A percentile compares a stretch with the other conserved stretches of the same genome.
Conservation (phyloP, 2,113 vertebrate genomes). For the Anhinga rufa region DNA sequence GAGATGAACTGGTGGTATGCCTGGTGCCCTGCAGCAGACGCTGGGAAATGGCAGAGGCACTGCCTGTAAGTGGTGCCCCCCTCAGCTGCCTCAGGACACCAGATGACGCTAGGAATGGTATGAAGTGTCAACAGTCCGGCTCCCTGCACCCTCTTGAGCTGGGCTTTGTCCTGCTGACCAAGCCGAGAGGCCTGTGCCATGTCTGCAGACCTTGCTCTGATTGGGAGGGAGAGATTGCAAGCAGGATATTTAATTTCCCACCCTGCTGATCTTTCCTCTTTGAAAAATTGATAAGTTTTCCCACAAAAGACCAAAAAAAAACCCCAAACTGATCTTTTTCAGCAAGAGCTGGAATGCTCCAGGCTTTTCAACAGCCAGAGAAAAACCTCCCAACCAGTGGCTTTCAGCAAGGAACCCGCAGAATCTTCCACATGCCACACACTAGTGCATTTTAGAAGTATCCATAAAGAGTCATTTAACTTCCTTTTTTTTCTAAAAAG, state of each 20-base stretch:
- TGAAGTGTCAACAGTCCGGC: background rate
- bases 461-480: background rate
- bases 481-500: background rate
- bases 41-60: background rate
- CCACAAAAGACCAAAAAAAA: background rate
- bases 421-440: background rate
- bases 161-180: background rate
- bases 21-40: background rate
- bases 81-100: background rate
- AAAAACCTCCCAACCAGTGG: background rate
- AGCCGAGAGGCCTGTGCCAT: fast-evolving
- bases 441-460: background rate
- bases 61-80: background rate
- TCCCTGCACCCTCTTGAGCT: background rate
- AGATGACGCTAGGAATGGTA: fast-evolving
- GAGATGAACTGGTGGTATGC: background rate
- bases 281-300: background rate
- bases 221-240: background rate
- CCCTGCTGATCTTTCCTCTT: background rate
- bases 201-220: background rate
- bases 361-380: background rate
- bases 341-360: background rate
- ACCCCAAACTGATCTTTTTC: background rate
- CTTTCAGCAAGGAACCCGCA: background rate
- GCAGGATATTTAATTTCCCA: background rate